Base-by-base conservation (phyloP, 2,888 invertebrate genomes). In the Cryptosula pallasiana region DNA sequence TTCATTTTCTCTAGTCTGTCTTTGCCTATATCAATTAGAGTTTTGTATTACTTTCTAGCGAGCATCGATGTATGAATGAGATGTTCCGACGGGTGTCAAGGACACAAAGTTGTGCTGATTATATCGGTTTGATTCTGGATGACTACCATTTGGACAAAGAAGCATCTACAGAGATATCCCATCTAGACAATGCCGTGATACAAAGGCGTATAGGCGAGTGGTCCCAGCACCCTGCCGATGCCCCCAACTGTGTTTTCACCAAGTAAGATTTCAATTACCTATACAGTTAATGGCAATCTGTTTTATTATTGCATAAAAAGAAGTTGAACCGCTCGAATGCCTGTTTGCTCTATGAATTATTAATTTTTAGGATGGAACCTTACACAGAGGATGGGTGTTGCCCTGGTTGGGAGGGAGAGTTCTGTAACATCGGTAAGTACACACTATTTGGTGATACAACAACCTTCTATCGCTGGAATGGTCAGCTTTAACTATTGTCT, bases 81-180 rank as follows among this genome's bases (percentile, higher is more conserved):
- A 16, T 63, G 5, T 63, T 29, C 27, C 9, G 27, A 5, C 63
- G 2, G n/a, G 63, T 29, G 34, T 29, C 29, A 25, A 13, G 29
- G 2, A 63, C 27, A 16, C 29, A 63, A n/a, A 63, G 63, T 32
- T 63, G 63, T n/a, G 27, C 63, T 27, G 32, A 63, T 27, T 63
- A 63, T 27, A 34, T 63, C 34, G 13, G 2, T 20, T 32, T 9
- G 20, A 34, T 63, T 34, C n/a, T 63, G 63, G 63, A 63, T 9
- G 63, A 27, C 9, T 63, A 13, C n/a, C 29, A 32, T 9, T 32
- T 63, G 9, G 34, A 63, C n/a, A 20, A 27, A 9, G 63, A 63
- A 13, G 27, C 25, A 13, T 25, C 63, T 27, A 20, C 55, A 23
- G 63, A 32, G 3, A 3, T 63, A 13, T 9, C 25, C 32, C 25